A percentile compares a stretch with the other conserved stretches of the same genome.
Evolutionary conservation across 2,888 invertebrate genomes (phyloP).

Genomic region (Peribatodes rhomboidaria): DNA sequence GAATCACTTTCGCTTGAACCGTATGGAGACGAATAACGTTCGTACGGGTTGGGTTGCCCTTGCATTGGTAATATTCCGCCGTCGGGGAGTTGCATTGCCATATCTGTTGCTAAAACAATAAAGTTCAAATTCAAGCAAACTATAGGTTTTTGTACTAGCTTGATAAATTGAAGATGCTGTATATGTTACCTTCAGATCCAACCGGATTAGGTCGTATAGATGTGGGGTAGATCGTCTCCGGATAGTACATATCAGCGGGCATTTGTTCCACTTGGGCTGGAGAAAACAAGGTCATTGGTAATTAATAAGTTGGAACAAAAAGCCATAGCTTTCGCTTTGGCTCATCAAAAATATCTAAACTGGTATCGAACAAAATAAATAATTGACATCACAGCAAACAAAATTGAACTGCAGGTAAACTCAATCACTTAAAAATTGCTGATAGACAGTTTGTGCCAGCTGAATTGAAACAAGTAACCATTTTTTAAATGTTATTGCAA

Average conservation of each 20-base stretch:
- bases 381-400: too few species aligned
- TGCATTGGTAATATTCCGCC: slow-evolving; percentile 70
- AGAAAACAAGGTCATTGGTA: slow-evolving; percentile 40
- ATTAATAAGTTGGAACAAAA: too few species aligned
- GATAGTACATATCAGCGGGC: slow-evolving; percentile 71
- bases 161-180: neutral
- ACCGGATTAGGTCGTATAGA: slow-evolving; percentile 90
- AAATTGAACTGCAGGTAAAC: too few species aligned
- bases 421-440: too few species aligned
- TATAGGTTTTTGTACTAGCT: neutral
- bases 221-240: slow-evolving; percentile 85
- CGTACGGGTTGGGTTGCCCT: slow-evolving; percentile 63
- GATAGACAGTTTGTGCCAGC: too few species aligned
- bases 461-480: too few species aligned
- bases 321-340: too few species aligned
- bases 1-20: slow-evolving; percentile 60
- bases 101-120: slow-evolving; percentile 69
- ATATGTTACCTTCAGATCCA: slow-evolving; percentile 88
- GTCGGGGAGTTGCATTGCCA: slow-evolving; percentile 74
- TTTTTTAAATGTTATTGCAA: too few species aligned
- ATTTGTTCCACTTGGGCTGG: slow-evolving; percentile 66
- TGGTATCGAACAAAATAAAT: too few species aligned
- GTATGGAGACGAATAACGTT: slow-evolving; percentile 64
- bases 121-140: slow-evolving; percentile 8
- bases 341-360: too few species aligned